Base-by-base conservation (phyloP, 2,888 invertebrate genomes). In the Drosophila histrio region DNA sequence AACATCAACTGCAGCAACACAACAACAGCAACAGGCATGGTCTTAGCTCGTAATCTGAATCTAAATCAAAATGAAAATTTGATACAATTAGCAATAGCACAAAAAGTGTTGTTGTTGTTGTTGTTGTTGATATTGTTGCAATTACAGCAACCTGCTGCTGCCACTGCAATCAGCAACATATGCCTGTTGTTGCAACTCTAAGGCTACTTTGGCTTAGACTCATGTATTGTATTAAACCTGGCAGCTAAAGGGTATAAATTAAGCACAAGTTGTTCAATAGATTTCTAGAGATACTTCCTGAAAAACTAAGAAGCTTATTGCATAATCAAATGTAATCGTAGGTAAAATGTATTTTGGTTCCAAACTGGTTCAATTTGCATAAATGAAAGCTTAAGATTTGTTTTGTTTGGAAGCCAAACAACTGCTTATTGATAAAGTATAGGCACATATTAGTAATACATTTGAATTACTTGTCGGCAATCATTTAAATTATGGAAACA, bases 61-160 rank as follows among this genome's bases (percentile, higher is more conserved):
- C 87, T 64, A 77, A 86, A 79, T 86, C 79, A 76, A 79, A 87
- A 81, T 52, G 53, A 69, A 78, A 79, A 76, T 87, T 81, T 78
- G 67, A 82, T 85, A 82, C 85, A 85, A 85, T 85, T 85, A 83
- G 79, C 75, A 73, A 67, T 26, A 67, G 72, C 61, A 61, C 69
- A 74, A 61, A 77, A 67, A 67, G 46, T 64, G 49, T n/a, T 66
- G 66, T 53, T 57, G 61, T 6, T 47, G 53, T 13, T 58, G 46
- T 17, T 52, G 60, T 21, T 41, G 49, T 1, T 61, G 30, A 5
- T 66, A 58, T 46, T 60, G 63, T 2, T 43, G 56, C 17, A 22
- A 57, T 17, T 38, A 41, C 22, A 54, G 39, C 17, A 26, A 32
- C 24, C 44, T 44, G 44, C 44, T 65, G 47, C 19, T 21, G 54